Conservation (phyloP, 2,113 vertebrate species). For the Hydrochoerus hydrochaeris region DNA sequence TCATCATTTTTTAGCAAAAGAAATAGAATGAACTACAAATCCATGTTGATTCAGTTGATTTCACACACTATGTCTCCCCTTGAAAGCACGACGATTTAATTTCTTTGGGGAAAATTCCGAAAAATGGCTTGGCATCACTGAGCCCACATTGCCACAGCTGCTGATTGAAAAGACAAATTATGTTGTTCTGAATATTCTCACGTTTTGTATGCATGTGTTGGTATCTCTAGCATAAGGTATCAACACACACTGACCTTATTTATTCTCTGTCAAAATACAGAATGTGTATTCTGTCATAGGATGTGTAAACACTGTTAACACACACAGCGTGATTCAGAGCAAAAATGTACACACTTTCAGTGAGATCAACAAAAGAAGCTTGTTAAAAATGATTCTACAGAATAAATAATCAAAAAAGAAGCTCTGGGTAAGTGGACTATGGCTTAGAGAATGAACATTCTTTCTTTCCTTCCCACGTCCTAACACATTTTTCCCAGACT, state of each 20-base stretch:
- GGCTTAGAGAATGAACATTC: fast-evolving
- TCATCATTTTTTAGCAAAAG: constrained; percentile 4
- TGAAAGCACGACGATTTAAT: background rate
- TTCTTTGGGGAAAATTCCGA: background rate
- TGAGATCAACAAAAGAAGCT: constrained; percentile 38
- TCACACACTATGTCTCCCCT: background rate
- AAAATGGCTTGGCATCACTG: background rate
- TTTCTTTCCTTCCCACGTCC: background rate
- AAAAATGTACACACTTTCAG: constrained; percentile 39
- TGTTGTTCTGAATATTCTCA: constrained; percentile 67
- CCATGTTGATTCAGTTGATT: background rate
- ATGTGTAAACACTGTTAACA: constrained; percentile 76
- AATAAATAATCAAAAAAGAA: background rate
- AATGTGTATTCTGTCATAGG: constrained; percentile 72
- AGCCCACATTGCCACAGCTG: constrained; percentile 56
- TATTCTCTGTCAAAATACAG: constrained; percentile 77
- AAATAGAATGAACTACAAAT: constrained; percentile 20
- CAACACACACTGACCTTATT: constrained; percentile 78
- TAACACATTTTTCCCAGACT: background rate
- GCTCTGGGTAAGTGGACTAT: too few relatives aligned
- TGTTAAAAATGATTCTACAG: background rate
- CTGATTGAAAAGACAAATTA: constrained; percentile 74
- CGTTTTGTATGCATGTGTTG: constrained; percentile 68
- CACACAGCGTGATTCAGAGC: constrained; percentile 34
- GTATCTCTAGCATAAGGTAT: constrained; percentile 66